Percentiles rank a stretch among this genome's conserved stretches.
phyloP scores from a whole-genome alignment of 2,797 vertebrate genomes.

The Sebastes hopkinsi region DNA sequence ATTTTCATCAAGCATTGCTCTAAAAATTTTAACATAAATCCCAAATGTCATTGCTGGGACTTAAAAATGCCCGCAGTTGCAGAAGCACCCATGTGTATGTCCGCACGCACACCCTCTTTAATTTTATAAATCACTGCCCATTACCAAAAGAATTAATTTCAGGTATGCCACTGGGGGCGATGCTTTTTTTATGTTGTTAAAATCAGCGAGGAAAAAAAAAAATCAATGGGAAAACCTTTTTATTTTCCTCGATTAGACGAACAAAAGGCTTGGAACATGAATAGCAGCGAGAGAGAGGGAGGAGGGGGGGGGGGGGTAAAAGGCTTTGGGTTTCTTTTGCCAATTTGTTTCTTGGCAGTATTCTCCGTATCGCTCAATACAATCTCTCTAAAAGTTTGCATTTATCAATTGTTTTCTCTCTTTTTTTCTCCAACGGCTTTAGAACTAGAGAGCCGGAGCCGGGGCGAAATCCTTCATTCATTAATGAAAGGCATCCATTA shows the following conservation, averaged over 20 bases:
- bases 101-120: neutral
- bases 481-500: conserved; percentile 85
- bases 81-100: no score
- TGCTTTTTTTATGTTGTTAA: conserved; percentile 35
- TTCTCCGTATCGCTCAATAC: conserved; percentile 64
- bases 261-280: conserved; percentile 27
- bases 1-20: no score
- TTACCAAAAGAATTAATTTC: conserved; percentile 38
- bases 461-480: conserved; percentile 67
- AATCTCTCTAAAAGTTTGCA: conserved; percentile 79
- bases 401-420: conserved; percentile 69
- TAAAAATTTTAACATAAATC: no score
- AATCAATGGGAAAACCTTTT: conserved; percentile 52
- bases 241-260: conserved; percentile 51
- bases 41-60: no score
- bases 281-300: neutral
- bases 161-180: conserved; percentile 8
- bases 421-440: conserved; percentile 20
- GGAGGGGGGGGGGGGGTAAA: conserved; percentile 3
- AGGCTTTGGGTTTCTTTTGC: conserved; percentile 42
- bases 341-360: conserved; percentile 66
- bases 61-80: no score
- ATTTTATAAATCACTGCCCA: conserved; percentile 41
- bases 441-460: conserved; percentile 47
- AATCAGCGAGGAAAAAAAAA: conserved; percentile 16